Base-by-base conservation (phyloP, 2,797 vertebrate genomes). In the Myotis planiceps region DNA sequence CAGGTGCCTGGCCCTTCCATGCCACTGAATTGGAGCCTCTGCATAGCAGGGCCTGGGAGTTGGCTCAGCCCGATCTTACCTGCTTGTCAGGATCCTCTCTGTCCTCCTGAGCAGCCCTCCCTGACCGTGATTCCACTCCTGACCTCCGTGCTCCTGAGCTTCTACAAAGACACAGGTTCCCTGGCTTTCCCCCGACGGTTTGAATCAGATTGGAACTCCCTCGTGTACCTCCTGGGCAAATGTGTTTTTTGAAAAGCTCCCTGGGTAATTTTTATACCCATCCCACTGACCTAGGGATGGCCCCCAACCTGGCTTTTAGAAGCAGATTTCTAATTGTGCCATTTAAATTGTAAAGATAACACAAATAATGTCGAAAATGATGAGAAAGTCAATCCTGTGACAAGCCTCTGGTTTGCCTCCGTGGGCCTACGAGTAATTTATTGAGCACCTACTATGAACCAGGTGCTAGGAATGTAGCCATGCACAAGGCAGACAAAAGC, bases 51-150 rank as follows among this genome's bases (percentile, higher is more conserved):
- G 53, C 34, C 39, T 32, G 58, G 89, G 82, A 55, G n/a, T n/a
- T 0, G 0, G 75, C 32, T 2, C 32, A 13, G 39, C 68, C 18
- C 53, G 23, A 53, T 34, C 47, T 49, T 60, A 49, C 13, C 47
- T 51, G 21, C 58, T 27, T 58, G 47, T 75, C n/a, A 45, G 72
- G 58, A 12, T n/a, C 5, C 37, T 83, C 42, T 37, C 23, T 15
- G 69, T 25, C 34, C 13, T 92, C 34, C 27, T 66, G 4, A 53
- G 78, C 37, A 45, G 81, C 14, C 39, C 42, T 66, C 47, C 81
- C 37, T 72, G 92, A 51, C 37, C 0, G 0, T 15, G 29, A 42
- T 21, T 14, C 16, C 0, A 0, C 32, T 25, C 18, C 63, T 0
- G 9, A 66, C 63, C 15, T 69, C 3, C 4, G 1, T 29, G 29